Base-by-base conservation (phyloP, 2,888 invertebrate species). In the Allacma fusca region DNA sequence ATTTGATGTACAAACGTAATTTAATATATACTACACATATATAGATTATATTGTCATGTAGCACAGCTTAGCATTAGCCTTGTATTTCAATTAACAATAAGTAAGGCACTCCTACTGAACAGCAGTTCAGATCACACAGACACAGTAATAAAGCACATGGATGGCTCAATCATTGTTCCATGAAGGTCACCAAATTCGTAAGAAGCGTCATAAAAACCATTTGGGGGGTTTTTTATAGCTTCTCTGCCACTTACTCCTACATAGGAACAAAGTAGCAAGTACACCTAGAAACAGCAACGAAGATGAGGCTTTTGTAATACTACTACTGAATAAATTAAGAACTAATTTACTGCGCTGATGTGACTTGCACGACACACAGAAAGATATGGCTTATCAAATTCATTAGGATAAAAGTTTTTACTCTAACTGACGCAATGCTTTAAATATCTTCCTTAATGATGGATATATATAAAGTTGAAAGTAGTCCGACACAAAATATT, bases 141-240 rank as follows among this genome's bases (percentile, higher is more conserved):
- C 28, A 23, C n/a, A 44, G 67, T 43, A 26, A 0, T 50, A 50
- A 50, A 23, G 26, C 70, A 74, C 43, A 40, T 29, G 73, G 29
- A 72, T 59, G 72, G 59, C 72, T 72, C 72, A 72, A 72, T 72
- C 50, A 72, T 72, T 72, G 62, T 64, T 40, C 62, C 62, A 34
- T 74, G 73, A 74, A 74, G 73, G 73, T 65, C 64, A 74, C 23
- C 29, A 34, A n/a, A 59, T 28, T 70, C 34, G 23, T 40, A 69
- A 69, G 40, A 40, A 40, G 43, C 21, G 4, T 5, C 13, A 69
- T n/a, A 43, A 69, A 40, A 69, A 69, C n/a, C 16, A 44, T 24
- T 23, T 21, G 69, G 24, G 5, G 69, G 62, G 9, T 23, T 62
- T 62, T 57, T 62, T n/a, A 50, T 19, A 50, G 50, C 50, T 16